phyloP scores from a whole-genome alignment of 2,888 invertebrate genomes.

The Catocala sponsa region DNA sequence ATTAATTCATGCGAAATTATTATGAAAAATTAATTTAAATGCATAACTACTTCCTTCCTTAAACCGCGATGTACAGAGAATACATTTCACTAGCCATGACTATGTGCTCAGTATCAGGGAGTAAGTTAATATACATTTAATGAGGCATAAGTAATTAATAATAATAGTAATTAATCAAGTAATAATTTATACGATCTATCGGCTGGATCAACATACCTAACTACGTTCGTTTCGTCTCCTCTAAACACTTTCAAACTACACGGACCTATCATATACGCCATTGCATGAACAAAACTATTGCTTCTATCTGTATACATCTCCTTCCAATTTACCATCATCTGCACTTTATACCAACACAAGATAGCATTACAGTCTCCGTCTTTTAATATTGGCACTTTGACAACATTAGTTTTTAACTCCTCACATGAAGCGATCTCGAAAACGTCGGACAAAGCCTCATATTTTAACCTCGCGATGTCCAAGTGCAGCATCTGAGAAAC shows the following conservation, averaged over 20 bases:
- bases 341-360: conserved; percentile 44
- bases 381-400: conserved; percentile 13
- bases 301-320: conserved; percentile 32
- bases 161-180: too few species aligned
- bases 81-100: too few species aligned
- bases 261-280: conserved; percentile 27
- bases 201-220: conserved; percentile 7
- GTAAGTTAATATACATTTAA: too few species aligned
- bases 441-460: conserved; percentile 21
- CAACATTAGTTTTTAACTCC: conserved; percentile 10
- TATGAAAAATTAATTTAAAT: too few species aligned
- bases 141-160: too few species aligned
- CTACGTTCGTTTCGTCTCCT: conserved; percentile 24
- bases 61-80: too few species aligned
- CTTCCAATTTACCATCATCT: conserved; percentile 29
- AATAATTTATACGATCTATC: too few species aligned
- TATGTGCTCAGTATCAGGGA: too few species aligned
- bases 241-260: conserved; percentile 16
- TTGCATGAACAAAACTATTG: conserved; percentile 35
- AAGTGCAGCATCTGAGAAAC: conserved; percentile 24
- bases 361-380: conserved; percentile 37
- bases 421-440: conserved; percentile 19
- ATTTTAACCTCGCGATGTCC: conserved; percentile 21
- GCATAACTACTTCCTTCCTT: too few species aligned
- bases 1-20: too few species aligned